These are phyloP conservation scores for Helicoverpa armigera DNA, from an alignment of 1,140 invertebrate genomes.

Conservation along the genomic window DNA sequence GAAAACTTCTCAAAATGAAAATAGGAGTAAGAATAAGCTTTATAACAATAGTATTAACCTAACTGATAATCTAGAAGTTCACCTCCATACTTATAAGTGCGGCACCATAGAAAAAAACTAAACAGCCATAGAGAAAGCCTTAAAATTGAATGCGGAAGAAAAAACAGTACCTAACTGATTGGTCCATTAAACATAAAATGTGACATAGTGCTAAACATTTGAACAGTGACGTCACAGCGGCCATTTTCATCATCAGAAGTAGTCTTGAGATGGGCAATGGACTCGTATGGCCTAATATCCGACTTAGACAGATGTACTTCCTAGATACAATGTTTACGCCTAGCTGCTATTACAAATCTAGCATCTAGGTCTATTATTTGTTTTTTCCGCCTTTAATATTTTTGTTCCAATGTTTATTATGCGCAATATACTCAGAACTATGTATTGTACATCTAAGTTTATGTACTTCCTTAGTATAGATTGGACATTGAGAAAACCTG, in stretches of 20 bases:
- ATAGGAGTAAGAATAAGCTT: no score
- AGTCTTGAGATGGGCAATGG: conserved; percentile 6
- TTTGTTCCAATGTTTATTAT: not conserved
- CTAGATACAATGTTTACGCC: not conserved
- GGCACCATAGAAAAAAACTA: no score
- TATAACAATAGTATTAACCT: no score
- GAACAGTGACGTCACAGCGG: not conserved
- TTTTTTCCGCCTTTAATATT: not conserved
- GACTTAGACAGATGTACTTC: conserved; percentile 1
- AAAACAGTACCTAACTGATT: not conserved
- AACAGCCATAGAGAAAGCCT: no score
- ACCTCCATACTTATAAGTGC: no score
- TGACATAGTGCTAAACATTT: not conserved
- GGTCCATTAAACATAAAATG: not conserved
- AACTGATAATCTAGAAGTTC: no score
- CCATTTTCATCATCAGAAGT: not conserved
- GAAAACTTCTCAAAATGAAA: no score
- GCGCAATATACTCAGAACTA: no score
- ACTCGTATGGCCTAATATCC: conserved; percentile 14
- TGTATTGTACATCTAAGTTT: no score
- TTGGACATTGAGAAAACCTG: no score
- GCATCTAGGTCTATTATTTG: no score
- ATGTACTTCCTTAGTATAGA: no score
- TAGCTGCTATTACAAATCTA: not conserved
- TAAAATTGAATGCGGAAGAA: not conserved